Evolutionary conservation across 2,797 vertebrate genomes (phyloP), one percentile per base, ranked within the genome.

Genomic region (Myripristis jacobus): DNA sequence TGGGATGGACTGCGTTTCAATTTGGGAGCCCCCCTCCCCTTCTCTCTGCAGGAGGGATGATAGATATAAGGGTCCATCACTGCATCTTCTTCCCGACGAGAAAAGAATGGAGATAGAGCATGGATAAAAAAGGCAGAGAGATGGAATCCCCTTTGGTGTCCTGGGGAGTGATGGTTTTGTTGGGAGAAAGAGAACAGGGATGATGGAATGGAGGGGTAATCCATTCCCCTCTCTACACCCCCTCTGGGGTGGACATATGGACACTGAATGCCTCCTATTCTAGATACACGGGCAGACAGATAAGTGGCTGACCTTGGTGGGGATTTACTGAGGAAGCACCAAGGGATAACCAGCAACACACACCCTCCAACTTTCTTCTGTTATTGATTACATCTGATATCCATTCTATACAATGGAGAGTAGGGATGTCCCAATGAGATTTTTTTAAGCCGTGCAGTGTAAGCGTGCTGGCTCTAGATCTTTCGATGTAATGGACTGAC

Each of bases 1-100:
- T 38, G 63, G 71, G 76, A 84, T 85, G 65, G 81, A 81, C 64
- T 60, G 56, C 29, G 61, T 76, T 81, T 73, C 66, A 60, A 62
- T 66, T 66, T 70, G 79, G 50, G 70, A 54, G 24, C 27, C 38
- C 47, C 66, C 60, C 41, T 43, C 41, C 22, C 4, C 31, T 85
- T 65, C 73, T 61, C 27, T 52, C 48, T 54, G 24, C 65, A 46
- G 51, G 58, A 36, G 12, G 18, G 44, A 16, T 84, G 82, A 85
- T 87, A 66, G 75, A 83, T 85, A 59, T 54, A 38, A 70, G 62
- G 59, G 59, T n/a, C 73, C 64, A 22, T 73, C 55, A 58, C 74
- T 73, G 60, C 71, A 63, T 79, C 66, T 36, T 64, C 71, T 64
- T 73, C 41, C 65, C 1, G 6, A 57, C 58, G 55, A 77, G 41